Conservation (phyloP, 2,888 invertebrate species). For the Drosophila gaucha region DNA sequence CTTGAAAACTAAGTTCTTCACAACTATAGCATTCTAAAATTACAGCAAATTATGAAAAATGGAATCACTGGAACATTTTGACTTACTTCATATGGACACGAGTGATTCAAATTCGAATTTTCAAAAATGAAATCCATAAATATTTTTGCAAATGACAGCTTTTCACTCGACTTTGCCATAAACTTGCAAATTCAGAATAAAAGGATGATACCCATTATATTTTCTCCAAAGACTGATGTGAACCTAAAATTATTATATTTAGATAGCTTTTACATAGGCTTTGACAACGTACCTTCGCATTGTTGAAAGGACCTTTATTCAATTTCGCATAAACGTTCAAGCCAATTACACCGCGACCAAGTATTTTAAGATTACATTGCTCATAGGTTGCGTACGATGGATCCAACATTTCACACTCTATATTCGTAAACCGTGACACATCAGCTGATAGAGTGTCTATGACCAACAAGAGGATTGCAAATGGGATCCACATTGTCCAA, state of each 20-base stretch:
- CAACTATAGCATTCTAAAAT: too few species aligned
- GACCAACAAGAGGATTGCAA: neutral
- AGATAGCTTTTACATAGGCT: neutral
- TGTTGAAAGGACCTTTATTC: neutral
- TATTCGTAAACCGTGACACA: conserved; percentile 2
- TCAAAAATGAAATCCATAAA: neutral
- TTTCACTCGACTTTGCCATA: neutral
- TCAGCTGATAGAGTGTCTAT: neutral
- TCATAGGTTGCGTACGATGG: neutral
- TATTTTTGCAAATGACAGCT: conserved; percentile 18
- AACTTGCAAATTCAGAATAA: conserved; percentile 40
- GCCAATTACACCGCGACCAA: conserved; percentile 13
- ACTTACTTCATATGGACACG: conserved; percentile 40
- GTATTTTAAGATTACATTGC: conserved; percentile 19
- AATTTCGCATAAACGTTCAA: neutral
- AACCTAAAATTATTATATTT: conserved; percentile 11
- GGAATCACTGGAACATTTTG: too few species aligned
- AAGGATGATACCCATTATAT: conserved; percentile 38
- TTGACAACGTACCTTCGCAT: conserved; percentile 16
- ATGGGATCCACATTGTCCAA: neutral
- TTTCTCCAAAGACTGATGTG: conserved; percentile 35
- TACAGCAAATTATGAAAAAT: too few species aligned
- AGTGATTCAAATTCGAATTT: conserved; percentile 33
- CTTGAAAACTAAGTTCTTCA: too few species aligned
- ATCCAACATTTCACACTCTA: conserved; percentile 29